Evolutionary conservation across 2,888 invertebrate genomes (phyloP).

Genomic region (Sepiola atlantica): DNA sequence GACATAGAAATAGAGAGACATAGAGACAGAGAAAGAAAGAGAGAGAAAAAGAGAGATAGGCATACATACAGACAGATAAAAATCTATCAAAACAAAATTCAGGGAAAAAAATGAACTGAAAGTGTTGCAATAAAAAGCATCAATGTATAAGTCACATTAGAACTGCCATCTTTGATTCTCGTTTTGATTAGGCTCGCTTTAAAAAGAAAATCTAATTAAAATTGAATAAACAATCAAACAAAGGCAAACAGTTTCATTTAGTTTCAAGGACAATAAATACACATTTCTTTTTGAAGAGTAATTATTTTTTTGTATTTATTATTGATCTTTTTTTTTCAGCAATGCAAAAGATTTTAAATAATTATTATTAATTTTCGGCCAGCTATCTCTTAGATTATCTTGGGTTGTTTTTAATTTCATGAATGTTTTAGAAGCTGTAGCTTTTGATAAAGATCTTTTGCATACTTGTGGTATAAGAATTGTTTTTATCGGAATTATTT

Average conservation of each 20-base stretch:
- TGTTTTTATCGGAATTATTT: no score
- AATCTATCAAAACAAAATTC: not conserved
- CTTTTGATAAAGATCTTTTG: no score
- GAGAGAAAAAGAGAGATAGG: not conserved
- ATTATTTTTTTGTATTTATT: not conserved
- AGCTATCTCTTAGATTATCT: not conserved
- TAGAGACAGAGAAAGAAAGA: not conserved
- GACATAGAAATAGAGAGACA: not conserved
- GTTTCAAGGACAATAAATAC: not conserved
- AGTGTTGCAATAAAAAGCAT: not conserved
- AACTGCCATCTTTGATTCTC: not conserved
- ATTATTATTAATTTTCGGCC: not conserved
- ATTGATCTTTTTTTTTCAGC: not conserved
- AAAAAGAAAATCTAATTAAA: not conserved
- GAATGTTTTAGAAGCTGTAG: no score
- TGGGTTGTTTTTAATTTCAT: not conserved
- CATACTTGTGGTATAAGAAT: no score
- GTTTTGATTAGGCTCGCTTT: not conserved
- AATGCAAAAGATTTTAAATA: not conserved
- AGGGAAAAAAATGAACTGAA: not conserved
- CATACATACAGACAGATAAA: not conserved
- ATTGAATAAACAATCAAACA: not conserved
- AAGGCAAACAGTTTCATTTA: not conserved
- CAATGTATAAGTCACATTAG: not conserved
- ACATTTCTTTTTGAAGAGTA: not conserved